Evolutionary conservation across 2,888 invertebrate genomes (phyloP), one percentile per base, ranked within the genome.

Genomic region (Willowsia nigromaculata): DNA sequence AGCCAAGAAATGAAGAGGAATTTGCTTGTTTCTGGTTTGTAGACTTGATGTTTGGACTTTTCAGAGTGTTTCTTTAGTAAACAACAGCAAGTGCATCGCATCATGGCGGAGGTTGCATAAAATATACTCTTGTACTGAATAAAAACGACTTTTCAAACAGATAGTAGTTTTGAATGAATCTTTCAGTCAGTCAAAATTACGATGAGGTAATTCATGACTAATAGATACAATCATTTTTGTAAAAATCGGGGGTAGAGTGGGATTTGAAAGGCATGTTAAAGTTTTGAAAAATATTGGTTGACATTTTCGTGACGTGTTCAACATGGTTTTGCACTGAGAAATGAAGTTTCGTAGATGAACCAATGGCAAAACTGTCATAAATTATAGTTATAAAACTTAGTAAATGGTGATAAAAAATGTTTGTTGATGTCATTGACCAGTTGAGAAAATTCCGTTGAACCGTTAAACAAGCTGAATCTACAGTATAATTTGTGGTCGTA

Each of bases 21-120:
- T 22, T 65, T 43, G 22, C 25, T 43, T 43, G 40, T 71, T 71
- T 71, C 18, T 68, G 22, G 13, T 15, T 71, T 11, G 71, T 71
- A 71, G 74, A 56, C n/a, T 85, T 71, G 27, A 59, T 74, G 43
- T 56, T 85, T 85, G 84, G 74, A 71, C 71, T 84, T 68, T 47
- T 47, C 40, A 25, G 30, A 43, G n/a, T 37, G 15, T 18, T 27
- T 50, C 43, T 27, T 37, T 37, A 43, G 40, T 74, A 74, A 71
- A 85, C 74, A 74, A 85, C 18, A 33, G 40, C 37, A 56, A 40
- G 33, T 47, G 47, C 47, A 47, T 13, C 3, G 50, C 18, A 59
- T 68, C 18, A 30, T 53, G 18, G 27, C n/a, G n/a, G n/a, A n/a
- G n/a, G n/a, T n/a, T n/a, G n/a, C n/a, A n/a, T n/a, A n/a, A n/a